Evolutionary conservation across 2,113 vertebrate genomes (phyloP).

Genomic region (Poeciliopsis retropinna): DNA sequence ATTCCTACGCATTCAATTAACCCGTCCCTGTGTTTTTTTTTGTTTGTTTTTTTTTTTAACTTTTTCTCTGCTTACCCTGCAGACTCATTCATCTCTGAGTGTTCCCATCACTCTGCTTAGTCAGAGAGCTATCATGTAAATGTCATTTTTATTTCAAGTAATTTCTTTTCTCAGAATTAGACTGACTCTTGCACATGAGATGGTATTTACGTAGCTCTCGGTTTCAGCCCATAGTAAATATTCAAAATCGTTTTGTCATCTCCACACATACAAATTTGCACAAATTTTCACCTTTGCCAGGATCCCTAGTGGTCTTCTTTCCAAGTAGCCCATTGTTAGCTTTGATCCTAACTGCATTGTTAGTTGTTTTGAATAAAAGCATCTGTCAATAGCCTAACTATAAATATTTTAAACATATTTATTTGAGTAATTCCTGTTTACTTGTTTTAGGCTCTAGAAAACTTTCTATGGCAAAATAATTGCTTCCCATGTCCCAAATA

Average conservation of each 20-base stretch:
- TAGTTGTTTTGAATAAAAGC: too few species aligned
- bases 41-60: background rate
- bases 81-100: slow-evolving; percentile 60
- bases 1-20: slow-evolving; percentile 78
- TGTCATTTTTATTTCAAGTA: slow-evolving; percentile 47
- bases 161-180: slow-evolving; percentile 37
- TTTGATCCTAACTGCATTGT: too few species aligned
- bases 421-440: background rate
- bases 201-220: slow-evolving; percentile 13
- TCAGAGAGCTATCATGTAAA: slow-evolving; percentile 46
- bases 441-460: background rate
- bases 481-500: too few species aligned
- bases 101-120: slow-evolving; percentile 25
- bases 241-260: slow-evolving; percentile 1
- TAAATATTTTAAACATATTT: background rate
- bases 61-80: slow-evolving; percentile 41
- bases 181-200: slow-evolving; percentile 18
- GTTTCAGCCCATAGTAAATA: background rate
- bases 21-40: slow-evolving; percentile 46
- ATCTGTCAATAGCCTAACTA: too few species aligned
- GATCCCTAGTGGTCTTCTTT: too few species aligned
- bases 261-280: slow-evolving; percentile 3
- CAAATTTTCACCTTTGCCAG: too few species aligned
- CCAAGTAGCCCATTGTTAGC: too few species aligned
- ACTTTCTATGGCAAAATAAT: background rate